Evolutionary conservation across 2,797 vertebrate genomes (phyloP).

Genomic region (Enoplosus armatus): DNA sequence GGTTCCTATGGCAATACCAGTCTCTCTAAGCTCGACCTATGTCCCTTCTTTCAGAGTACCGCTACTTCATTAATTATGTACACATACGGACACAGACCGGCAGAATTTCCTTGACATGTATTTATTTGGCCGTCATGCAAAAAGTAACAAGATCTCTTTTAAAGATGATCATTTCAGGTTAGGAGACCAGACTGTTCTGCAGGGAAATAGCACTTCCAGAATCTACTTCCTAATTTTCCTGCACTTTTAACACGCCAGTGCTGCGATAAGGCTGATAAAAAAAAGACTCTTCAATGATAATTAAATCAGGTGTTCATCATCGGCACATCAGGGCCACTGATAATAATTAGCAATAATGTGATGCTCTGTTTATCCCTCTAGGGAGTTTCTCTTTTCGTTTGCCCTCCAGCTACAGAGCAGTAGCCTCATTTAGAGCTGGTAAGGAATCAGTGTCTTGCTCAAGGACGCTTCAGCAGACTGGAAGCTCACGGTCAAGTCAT

Average conservation of each 20-base stretch:
- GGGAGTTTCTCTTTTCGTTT: constrained; percentile 53
- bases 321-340: constrained; percentile 65
- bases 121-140: constrained; percentile 13
- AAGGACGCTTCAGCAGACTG: constrained; percentile 42
- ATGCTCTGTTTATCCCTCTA: constrained; percentile 62
- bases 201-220: constrained; percentile 22
- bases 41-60: constrained; percentile 51
- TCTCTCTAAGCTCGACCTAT: constrained; percentile 69
- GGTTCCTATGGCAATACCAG: constrained; percentile 80
- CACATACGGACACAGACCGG: constrained; percentile 30
- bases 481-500: constrained; percentile 24
- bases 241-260: constrained; percentile 30
- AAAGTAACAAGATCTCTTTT: constrained; percentile 11
- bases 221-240: constrained; percentile 39
- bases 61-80: constrained; percentile 61
- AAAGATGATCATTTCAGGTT: constrained; percentile 28
- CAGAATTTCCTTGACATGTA: constrained; percentile 39
- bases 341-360: constrained; percentile 72
- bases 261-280: constrained; percentile 60
- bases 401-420: constrained; percentile 53
- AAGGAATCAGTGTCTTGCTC: constrained; percentile 42
- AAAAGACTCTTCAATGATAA: constrained; percentile 71
- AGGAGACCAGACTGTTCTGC: constrained; percentile 8
- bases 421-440: constrained; percentile 44
- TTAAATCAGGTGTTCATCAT: constrained; percentile 76